Base-by-base conservation (phyloP, 92 coral and sea anemone genomes). In the Palythoa grandis region DNA sequence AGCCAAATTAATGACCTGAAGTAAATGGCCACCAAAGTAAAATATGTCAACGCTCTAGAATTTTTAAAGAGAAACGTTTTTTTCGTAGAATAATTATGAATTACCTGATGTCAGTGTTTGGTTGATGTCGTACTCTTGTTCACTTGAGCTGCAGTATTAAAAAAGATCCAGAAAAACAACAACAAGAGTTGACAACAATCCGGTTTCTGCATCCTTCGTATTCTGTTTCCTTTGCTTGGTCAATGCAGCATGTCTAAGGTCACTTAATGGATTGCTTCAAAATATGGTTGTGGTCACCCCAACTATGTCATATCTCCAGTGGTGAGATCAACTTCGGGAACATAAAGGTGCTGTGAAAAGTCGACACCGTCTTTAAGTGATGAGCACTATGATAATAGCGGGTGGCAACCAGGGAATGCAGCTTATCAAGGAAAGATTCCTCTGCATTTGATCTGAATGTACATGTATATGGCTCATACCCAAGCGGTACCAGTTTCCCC, bases 241-340 rank as follows among this genome's bases (percentile, higher is more conserved):
- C 70, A 63, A 63, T 17, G 29, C 70, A 20, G 76, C 52, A 71
- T 71, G 50, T 4, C 52, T 71, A 7, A 71, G 23, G n/a, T 52
- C 52, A 71, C 70, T 63, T 63, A 15, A 38, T 35, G 50, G 76
- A 71, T 71, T 39, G 37, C 72, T 68, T 68, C 15, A 68, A 23
- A 22, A 68, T 13, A 68, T 68, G 72, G 39, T 68, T 68, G 39
- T 68, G 40, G 39, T 68, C 72, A 35, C 39, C 72, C 20, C 72
- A 7, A 23, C 22, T 39, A 13, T 22, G 38, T 68, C 37, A 10
- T 15, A 54, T 11, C 60, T 11, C 60, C 60, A 11, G 60, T 54
- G 15, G 17, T 54, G 60, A 13, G 60, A 15, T 54, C 60, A 15
- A 54, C 60, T 54, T 54, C 60, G 13, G 60, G 60, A 2, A 11